Base-by-base conservation (phyloP, 2,888 invertebrate genomes). In the Palloptera scutellata region DNA sequence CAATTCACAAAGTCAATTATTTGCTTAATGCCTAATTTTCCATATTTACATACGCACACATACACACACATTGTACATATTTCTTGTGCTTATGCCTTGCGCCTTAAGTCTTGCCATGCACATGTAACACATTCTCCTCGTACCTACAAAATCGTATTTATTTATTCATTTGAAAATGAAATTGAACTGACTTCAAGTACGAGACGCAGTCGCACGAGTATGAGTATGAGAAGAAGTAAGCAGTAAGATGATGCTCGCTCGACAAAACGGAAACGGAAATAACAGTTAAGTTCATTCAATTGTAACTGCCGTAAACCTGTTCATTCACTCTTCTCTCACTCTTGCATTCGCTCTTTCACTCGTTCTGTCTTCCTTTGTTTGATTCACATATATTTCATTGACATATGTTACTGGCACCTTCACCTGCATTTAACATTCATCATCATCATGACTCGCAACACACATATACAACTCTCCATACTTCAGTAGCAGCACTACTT, bases 161-260 rank as follows among this genome's bases (percentile, higher is more conserved):
- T 48, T 48, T 48, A 48, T 48, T 48, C 48, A 48, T 48, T 48
- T 15, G 48, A 48, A 48, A 48, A 48, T 48, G 48, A 48, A 48
- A 11, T 48, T 48, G 48, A 48, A 48, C 48, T 6, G 6, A 30
- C 6, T 30, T 30, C 30, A 30, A 30, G 30, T 30, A 30, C 30
- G 30, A 30, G 30, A 30, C 30, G 30, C n/a, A 30, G 30, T 30
- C n/a, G 30, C 30, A 30, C 30, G 6, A 30, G 30, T 30, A n/a
- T 48, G 48, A 13, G 48, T 8, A 48, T 9, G 11, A 15, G 48
- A 48, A n/a, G 13, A 48, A 15, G 11, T 48, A 15, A 48, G 15
- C 48, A 6, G 8, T 15, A 48, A 48, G 11, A n/a, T 48, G 48
- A 48, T 11, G 48, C 48, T 48, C 48, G 48, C 48, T 48, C 15